phyloP scores from a whole-genome alignment of 2,113 vertebrate genomes.

The Xiphias gladius region DNA sequence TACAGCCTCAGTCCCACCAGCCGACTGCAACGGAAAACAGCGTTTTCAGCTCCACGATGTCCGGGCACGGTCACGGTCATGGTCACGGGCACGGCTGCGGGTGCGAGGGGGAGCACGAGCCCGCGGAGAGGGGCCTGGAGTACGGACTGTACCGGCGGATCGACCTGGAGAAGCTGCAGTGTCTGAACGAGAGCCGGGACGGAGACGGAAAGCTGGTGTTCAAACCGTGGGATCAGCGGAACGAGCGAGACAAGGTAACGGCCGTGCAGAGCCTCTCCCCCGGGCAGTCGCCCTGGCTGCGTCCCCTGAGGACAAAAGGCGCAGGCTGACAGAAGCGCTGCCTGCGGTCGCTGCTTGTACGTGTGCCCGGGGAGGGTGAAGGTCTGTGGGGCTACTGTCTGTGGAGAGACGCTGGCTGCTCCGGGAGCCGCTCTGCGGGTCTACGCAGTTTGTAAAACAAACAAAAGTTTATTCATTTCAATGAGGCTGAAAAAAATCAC shows the following conservation, averaged over 20 bases:
- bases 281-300: fast-evolving
- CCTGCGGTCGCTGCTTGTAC: background rate
- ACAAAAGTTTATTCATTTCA: background rate
- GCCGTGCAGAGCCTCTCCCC: background rate
- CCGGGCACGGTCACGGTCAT: constrained; percentile 82
- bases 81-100: constrained; percentile 78
- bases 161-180: constrained; percentile 93
- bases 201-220: constrained; percentile 94
- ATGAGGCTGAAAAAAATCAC: background rate
- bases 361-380: background rate
- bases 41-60: constrained; percentile 68
- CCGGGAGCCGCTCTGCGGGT: background rate
- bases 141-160: constrained; percentile 92
- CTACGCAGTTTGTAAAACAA: background rate
- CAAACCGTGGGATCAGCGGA: constrained; percentile 94
- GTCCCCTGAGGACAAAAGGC: background rate
- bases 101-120: constrained; percentile 87
- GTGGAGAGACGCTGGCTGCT: background rate
- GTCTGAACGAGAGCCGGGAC: constrained; percentile 94
- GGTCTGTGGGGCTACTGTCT: background rate
- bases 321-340: background rate
- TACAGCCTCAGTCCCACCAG: fast-evolving
- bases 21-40: background rate
- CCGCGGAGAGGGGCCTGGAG: constrained; percentile 90
- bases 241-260: constrained; percentile 88